Conservation (phyloP, 2,797 vertebrate genomes). For the Enteromius afrohamiltoni region DNA sequence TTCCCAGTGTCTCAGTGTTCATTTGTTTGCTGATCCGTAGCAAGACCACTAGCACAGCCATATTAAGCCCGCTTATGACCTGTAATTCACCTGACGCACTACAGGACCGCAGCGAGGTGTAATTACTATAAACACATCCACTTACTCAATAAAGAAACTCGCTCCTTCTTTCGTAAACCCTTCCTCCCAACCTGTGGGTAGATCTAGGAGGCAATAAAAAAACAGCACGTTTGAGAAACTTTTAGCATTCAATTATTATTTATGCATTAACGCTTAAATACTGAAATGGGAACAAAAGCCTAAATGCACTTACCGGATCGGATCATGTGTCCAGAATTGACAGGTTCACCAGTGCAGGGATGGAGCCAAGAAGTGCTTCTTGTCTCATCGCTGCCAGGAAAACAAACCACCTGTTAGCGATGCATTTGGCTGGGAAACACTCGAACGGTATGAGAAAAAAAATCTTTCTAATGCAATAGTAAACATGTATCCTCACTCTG, state of each 20-base stretch:
- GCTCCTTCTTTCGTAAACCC: conserved; percentile 90
- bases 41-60: background rate
- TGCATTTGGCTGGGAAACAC: conserved; percentile 57
- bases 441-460: conserved; percentile 16
- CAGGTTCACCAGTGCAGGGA: conserved; percentile 87
- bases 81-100: conserved; percentile 15
- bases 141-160: conserved; percentile 96
- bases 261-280: background rate
- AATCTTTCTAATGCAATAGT: conserved; percentile 8
- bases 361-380: conserved; percentile 89
- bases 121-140: conserved; percentile 51
- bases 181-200: conserved; percentile 93
- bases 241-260: background rate
- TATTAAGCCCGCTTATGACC: background rate
- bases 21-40: background rate
- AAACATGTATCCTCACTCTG: conserved; percentile 79
- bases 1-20: background rate
- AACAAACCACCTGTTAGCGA: conserved; percentile 77
- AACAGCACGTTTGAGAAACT: conserved; percentile 28
- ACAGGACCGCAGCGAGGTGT: background rate
- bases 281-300: background rate
- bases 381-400: conserved; percentile 80
- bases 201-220: conserved; percentile 72
- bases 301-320: conserved; percentile 84
- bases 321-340: conserved; percentile 96